phyloP scores from a whole-genome alignment of 2,113 vertebrate genomes.

The Actenoides lindsayi region DNA sequence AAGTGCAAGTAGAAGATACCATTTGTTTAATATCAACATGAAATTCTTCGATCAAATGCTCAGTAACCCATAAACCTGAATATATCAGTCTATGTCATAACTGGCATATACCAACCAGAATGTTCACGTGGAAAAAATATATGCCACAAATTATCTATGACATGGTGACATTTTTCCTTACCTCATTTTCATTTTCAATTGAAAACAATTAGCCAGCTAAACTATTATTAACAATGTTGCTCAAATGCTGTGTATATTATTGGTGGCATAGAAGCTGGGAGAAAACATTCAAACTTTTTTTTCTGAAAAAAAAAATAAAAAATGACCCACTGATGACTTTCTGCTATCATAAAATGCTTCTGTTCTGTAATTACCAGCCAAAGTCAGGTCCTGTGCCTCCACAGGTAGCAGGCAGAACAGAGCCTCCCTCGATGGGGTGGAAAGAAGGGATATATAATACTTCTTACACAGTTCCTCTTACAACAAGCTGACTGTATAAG shows the following conservation, averaged over 20 bases:
- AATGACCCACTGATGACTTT: not conserved
- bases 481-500: not conserved
- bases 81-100: not conserved
- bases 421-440: not conserved
- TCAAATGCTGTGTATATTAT: not conserved
- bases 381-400: not conserved
- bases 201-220: not conserved
- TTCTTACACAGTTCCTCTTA: not conserved
- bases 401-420: not conserved
- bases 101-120: not conserved
- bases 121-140: not conserved
- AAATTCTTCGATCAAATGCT: not conserved
- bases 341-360: not conserved
- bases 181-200: not conserved
- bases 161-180: not conserved
- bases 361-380: not conserved
- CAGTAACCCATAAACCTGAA: not conserved
- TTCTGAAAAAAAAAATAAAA: too few relatives aligned
- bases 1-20: not conserved
- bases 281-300: not conserved
- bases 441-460: not conserved
- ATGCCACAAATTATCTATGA: not conserved
- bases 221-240: not conserved
- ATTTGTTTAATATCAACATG: not conserved
- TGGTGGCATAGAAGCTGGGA: not conserved